Evolutionary conservation across 1,140 invertebrate species (phyloP).

Genomic region (Bombus soroeensis): DNA sequence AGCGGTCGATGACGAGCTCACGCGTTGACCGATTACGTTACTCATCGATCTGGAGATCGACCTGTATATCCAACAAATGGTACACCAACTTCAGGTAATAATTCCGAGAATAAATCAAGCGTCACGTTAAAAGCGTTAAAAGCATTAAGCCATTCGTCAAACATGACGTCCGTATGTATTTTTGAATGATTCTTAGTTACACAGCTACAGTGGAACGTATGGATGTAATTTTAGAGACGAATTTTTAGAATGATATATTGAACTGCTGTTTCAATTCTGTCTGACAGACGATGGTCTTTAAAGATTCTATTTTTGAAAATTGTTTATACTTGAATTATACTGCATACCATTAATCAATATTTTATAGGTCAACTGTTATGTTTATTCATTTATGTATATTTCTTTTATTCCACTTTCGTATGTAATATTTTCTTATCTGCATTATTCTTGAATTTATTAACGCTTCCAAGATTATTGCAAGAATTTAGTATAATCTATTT

Average conservation of each 20-base stretch:
- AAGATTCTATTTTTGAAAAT: too few relatives aligned
- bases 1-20: constrained; percentile 66
- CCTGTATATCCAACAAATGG: constrained; percentile 56
- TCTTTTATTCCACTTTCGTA: too few relatives aligned
- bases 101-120: neutral
- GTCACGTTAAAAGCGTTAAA: neutral
- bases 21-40: constrained; percentile 71
- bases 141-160: constrained; percentile 6
- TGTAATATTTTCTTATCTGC: too few relatives aligned
- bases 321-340: too few relatives aligned
- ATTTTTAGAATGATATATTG: neutral
- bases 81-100: neutral
- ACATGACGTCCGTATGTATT: neutral
- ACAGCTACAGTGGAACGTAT: neutral
- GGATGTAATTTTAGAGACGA: neutral
- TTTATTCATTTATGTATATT: too few relatives aligned
- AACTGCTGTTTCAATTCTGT: neutral
- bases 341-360: neutral
- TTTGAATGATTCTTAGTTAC: neutral
- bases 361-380: neutral
- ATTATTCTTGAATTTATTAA: neutral
- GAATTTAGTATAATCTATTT: neutral
- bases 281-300: neutral
- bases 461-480: neutral
- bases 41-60: constrained; percentile 77